These are phyloP conservation scores for Coenobita brevimanus DNA, from an alignment of 1,140 invertebrate genomes.

Conservation along the genomic window DNA sequence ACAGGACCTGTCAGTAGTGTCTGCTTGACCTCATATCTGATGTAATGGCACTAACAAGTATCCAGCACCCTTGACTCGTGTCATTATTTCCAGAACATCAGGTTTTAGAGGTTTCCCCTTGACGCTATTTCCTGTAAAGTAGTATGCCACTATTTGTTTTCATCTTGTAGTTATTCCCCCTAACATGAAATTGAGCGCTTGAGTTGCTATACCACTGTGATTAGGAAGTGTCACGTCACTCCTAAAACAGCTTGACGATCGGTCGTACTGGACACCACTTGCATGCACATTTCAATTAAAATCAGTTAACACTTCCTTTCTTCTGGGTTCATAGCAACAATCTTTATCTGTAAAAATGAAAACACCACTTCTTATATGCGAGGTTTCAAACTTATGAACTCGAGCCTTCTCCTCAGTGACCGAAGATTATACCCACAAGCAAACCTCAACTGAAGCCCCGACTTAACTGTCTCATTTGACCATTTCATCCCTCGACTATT, in stretches of 20 bases:
- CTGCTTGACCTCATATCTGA: not conserved
- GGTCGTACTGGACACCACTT: constrained; percentile 1
- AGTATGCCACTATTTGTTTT: too few species aligned
- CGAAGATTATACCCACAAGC: not conserved
- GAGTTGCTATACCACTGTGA: too few species aligned
- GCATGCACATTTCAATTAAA: constrained; percentile 21
- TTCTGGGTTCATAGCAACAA: constrained; percentile 10
- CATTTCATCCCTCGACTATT: constrained; percentile 12
- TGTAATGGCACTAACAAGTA: not conserved
- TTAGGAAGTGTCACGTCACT: too few species aligned
- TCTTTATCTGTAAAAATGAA: not conserved
- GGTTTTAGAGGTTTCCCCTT: not conserved
- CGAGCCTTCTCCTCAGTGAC: constrained; percentile 13
- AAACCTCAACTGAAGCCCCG: not conserved
- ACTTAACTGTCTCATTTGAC: constrained; percentile 31
- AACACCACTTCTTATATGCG: constrained; percentile 14
- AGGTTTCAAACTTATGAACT: constrained; percentile 1
- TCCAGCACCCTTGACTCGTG: not conserved
- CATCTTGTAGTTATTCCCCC: too few species aligned
- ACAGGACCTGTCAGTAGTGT: not conserved
- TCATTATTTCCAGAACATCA: not conserved
- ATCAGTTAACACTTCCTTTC: constrained; percentile 7
- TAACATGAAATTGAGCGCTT: not conserved
- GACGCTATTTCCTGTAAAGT: too few species aligned
- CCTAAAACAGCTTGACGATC: constrained; percentile 26